A percentile compares a stretch with the other conserved stretches of the same genome.
These are phyloP conservation scores for Lordiphosa clarofinis DNA, from an alignment of 1,140 invertebrate genomes.

Conservation along the genomic window DNA sequence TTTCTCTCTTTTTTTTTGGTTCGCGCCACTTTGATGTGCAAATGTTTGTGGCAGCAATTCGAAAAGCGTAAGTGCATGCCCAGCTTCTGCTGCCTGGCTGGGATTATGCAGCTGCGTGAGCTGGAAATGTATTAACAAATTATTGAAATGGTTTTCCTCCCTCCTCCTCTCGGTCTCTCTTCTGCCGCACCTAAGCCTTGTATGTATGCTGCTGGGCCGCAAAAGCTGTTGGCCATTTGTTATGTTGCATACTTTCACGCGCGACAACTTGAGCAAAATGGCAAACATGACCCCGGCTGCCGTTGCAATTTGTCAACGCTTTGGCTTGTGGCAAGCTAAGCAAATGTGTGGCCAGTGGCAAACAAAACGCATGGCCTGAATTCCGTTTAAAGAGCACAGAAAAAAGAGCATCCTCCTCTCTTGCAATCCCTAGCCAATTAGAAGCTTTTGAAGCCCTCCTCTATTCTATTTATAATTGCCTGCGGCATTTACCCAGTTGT, in stretches of 20 bases:
- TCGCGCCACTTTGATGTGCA: constrained; percentile 51
- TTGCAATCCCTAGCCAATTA: constrained; percentile 25
- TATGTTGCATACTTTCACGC: constrained; percentile 62
- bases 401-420: constrained; percentile 15
- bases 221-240: constrained; percentile 56
- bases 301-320: constrained; percentile 66
- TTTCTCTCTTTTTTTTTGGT: not conserved
- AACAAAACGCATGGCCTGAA: constrained; percentile 50
- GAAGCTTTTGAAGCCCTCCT: constrained; percentile 21
- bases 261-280: constrained; percentile 68
- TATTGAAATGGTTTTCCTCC: constrained; percentile 41
- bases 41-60: constrained; percentile 45
- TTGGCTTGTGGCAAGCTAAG: constrained; percentile 63
- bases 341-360: constrained; percentile 46
- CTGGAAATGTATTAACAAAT: constrained; percentile 53
- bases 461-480: constrained; percentile 61
- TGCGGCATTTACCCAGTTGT: constrained; percentile 52
- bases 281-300: constrained; percentile 50
- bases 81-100: no score
- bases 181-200: constrained; percentile 9
- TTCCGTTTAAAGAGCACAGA: constrained; percentile 59
- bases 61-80: no score
- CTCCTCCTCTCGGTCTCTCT: not conserved
- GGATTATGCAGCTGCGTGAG: constrained; percentile 18
- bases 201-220: constrained; percentile 15